phyloP scores from a whole-genome alignment of 2,888 invertebrate species.

The Heliconius cydno region DNA sequence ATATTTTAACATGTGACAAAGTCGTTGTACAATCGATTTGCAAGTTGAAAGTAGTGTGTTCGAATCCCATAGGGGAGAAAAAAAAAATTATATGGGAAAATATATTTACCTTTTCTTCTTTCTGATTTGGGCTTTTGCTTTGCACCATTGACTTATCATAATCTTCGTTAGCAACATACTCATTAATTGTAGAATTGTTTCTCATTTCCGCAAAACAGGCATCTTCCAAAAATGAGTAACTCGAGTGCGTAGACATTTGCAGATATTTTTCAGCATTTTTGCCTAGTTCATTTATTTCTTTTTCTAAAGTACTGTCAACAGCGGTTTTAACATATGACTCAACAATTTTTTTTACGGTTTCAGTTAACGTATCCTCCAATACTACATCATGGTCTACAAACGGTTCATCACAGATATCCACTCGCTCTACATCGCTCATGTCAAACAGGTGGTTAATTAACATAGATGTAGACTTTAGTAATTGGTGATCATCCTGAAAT shows the following conservation, averaged over 20 bases:
- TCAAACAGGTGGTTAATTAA: slow-evolving; percentile 73
- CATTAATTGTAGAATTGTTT: slow-evolving; percentile 47
- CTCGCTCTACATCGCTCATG: slow-evolving; percentile 70
- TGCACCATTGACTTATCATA: slow-evolving; percentile 5
- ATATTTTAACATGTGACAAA: background rate
- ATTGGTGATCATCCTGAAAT: slow-evolving; percentile 51
- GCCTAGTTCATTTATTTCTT: slow-evolving; percentile 42
- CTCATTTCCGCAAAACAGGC: slow-evolving; percentile 53
- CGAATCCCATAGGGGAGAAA: background rate
- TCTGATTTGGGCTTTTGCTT: background rate
- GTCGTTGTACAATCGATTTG: background rate
- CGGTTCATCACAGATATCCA: slow-evolving; percentile 52
- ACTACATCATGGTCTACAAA: slow-evolving; percentile 43
- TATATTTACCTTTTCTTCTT: slow-evolving; percentile 8
- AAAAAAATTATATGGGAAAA: background rate
- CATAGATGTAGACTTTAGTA: slow-evolving; percentile 67
- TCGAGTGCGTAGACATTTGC: slow-evolving; percentile 51
- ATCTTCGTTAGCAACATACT: slow-evolving; percentile 13
- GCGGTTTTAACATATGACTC: slow-evolving; percentile 61
- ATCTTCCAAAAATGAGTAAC: slow-evolving; percentile 60
- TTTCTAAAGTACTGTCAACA: slow-evolving; percentile 53
- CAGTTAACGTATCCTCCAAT: slow-evolving; percentile 53
- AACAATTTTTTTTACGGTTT: slow-evolving; percentile 61
- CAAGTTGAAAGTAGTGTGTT: background rate
- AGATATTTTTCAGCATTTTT: slow-evolving; percentile 47